Evolutionary conservation across 2,113 vertebrate genomes (phyloP), one percentile per base, ranked within the genome.

Genomic region (Cercocebus atys): DNA sequence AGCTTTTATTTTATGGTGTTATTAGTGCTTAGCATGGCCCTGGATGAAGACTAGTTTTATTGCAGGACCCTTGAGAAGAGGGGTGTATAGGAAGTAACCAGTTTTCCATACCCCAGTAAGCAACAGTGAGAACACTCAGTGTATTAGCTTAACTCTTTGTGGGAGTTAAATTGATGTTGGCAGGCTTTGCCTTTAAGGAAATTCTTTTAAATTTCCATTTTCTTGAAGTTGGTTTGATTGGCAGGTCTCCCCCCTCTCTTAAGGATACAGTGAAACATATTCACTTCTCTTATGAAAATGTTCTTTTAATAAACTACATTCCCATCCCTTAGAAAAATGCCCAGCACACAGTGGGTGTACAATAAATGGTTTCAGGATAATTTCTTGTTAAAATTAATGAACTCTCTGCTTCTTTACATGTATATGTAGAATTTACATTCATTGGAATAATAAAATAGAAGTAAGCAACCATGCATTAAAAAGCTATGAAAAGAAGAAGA

Each of bases 401-500:
- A 45, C 32, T 35, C 3, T 43, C 52, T 87, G 55, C n/a, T 82
- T 88, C 23, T 93, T 75, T 30, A 12, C 8, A 9, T 52, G 70
- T 52, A 47, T 17, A 78, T 61, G 22, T 70, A 88, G 17, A 87
- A 64, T 64, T 90, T 94, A 76, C 23, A 88, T 87, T 72, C 2
- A 87, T 82, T 87, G 38, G 11, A 50, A 35, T 95, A 93, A 81
- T 94, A 88, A 94, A 88, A 92, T 88, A 45, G 57, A 96, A 97
- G 70, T 75, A 72, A 90, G n/a, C 6, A 79, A 89, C 6, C 3
- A 9, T 64, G 57, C 91, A 83, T 20, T 84, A 59, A 78, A 66
- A 93, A 55, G 3, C 13, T 22, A 59, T 43, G 14, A 55, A 79
- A 61, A 85, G 68, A 59, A 76, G 52, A 47, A 81, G 38, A 55